These are phyloP conservation scores for Enteromius anoplus DNA, from an alignment of 2,797 vertebrate species.

Conservation along the genomic window DNA sequence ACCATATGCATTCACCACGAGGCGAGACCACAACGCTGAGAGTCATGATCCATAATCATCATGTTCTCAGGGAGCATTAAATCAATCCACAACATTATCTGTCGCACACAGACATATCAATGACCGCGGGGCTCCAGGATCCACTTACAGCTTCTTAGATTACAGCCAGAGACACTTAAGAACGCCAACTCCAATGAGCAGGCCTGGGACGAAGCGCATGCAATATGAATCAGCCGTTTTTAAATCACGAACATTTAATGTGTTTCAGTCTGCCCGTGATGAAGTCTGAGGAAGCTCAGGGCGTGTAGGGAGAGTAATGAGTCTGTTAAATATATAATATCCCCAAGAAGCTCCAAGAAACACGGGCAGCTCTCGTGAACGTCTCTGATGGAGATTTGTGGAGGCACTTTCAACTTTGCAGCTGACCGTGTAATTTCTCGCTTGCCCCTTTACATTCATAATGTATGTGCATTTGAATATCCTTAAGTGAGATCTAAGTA, in stretches of 20 bases:
- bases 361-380: neutral
- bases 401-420: neutral
- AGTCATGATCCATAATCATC: slow-evolving; percentile 21
- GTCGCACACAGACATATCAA: slow-evolving; percentile 1
- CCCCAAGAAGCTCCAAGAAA: slow-evolving; percentile 18
- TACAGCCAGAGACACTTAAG: slow-evolving; percentile 14
- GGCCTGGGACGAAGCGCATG: neutral
- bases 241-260: neutral
- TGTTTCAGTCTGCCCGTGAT: slow-evolving; percentile 3
- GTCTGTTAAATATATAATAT: slow-evolving; percentile 33
- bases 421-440: neutral
- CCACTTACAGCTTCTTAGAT: slow-evolving; percentile 13
- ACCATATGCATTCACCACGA: neutral
- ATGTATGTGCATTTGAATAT: slow-evolving; percentile 8
- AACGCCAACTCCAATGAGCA: neutral
- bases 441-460: neutral
- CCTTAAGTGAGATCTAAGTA: neutral
- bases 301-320: slow-evolving; percentile 19
- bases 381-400: slow-evolving; percentile 12
- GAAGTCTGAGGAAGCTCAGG: slow-evolving; percentile 25
- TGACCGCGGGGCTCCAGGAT: slow-evolving; percentile 23
- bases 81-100: slow-evolving; percentile 33
- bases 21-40: neutral
- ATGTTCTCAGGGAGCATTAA: slow-evolving; percentile 14
- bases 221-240: slow-evolving; percentile 21